Base-by-base conservation (phyloP, 2,113 vertebrate species). In the Columba livia region DNA sequence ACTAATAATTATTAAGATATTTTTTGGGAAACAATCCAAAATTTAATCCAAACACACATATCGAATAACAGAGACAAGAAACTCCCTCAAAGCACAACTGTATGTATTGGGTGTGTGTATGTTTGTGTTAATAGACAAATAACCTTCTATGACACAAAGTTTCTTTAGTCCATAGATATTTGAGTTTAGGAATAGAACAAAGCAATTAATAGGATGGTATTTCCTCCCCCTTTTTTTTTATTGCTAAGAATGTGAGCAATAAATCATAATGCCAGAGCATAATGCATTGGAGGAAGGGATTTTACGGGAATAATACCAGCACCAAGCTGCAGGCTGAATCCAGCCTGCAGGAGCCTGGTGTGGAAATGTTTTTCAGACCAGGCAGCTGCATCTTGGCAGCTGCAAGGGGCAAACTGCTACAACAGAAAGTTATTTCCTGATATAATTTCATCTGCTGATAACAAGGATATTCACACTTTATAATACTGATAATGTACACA, bases 261-360 rank as follows among this genome's bases (percentile, higher is more conserved):
- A 79, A 74, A 61, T 79, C 66, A 25, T 50, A 16, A 74, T 0
- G 11, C n/a, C 40, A 65, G 25, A 77, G 14, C 47, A 71, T 14
- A 47, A 54, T 4, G 19, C 25, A 70, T 65, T 65, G 64, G 54
- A 73, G 71, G 71, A 65, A 78, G 40, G 36, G 10, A 7, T 61
- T 89, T 64, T 64, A 54, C 0, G 3, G 50, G 29, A 67, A 58
- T 5, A 89, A 34, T 2, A 32, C 24, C 72, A 79, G 36, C n/a
- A 42, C 40, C 32, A 24, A 75, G 60, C n/a, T 32, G 56, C 5
- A 8, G 56, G 50, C 32, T 47, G 56, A 51, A 61, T 16, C 44
- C 75, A 50, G 38, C 17, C 65, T n/a, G 12, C 20, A 54, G 47
- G 34, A 73, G 7, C 15, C 5, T 0, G 3, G 11, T 0, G 0